Evolutionary conservation across 2,113 vertebrate genomes (phyloP), one percentile per base, ranked within the genome.

Genomic region (Laterallus jamaicensis): DNA sequence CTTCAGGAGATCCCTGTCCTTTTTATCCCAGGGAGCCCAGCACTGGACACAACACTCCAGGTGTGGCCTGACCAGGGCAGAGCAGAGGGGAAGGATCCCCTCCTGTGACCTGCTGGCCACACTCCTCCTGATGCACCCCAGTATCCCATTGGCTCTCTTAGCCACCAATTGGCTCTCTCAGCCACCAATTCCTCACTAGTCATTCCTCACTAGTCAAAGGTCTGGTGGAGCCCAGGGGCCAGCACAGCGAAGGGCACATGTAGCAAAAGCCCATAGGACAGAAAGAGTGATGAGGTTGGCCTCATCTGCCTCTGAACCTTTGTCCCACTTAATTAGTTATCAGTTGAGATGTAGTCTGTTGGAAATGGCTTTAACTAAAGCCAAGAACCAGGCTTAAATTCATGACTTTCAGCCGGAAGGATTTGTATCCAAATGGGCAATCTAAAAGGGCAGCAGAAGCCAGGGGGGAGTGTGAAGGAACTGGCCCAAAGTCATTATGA

Each of bases 401-500:
- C 39, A 6, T 12, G 39, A 16, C 39, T 91, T 82, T 32, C 31
- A 60, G 44, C 12, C 5, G 10, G 32, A 77, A 39, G 22, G 11
- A 12, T 68, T 86, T 64, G 3, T 21, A 1, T 14, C 64, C 35
- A 52, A 84, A 29, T 7, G 47, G 64, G n/a, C 26, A 40, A 28
- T 6, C 26, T 29, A 5, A 54, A 64, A 87, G 52, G 52, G 58
- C 31, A 69, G 87, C 44, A 80, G 78, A 56, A 90, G 59, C 58
- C 39, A 2, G 6, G 26, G 54, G 42, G 44, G 42, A 54, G 21
- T 15, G 44, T 2, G 82, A 40, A 58, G 37, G 18, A 39, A 32
- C 7, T 15, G 32, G 17, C 56, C 24, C 58, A 8, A 26, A 44
- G n/a, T 1, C 6, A 0, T 28, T 0, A 2, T 6, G 49, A 55